Evolutionary conservation across 2,888 invertebrate genomes (phyloP).

Genomic region (Caenorhabditis sp.): DNA sequence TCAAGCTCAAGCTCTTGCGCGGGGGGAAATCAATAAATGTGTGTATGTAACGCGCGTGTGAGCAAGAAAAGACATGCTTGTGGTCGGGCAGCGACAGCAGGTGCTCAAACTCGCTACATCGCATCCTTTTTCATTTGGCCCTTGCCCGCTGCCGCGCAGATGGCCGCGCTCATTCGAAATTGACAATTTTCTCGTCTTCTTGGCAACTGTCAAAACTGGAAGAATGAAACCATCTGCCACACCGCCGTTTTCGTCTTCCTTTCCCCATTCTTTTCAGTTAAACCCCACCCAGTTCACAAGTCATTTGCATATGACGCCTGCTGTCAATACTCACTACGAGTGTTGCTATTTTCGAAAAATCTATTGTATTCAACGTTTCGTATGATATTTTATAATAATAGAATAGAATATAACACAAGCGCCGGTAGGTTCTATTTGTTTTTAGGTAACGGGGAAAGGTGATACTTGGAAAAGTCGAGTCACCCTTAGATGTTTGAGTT

Average conservation of each 20-base stretch:
- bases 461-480: conserved; percentile 28
- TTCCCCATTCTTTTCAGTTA: background rate
- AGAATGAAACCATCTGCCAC: conserved; percentile 39
- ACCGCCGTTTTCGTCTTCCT: conserved; percentile 4
- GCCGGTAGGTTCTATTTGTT: conserved; percentile 13
- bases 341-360: conserved; percentile 18
- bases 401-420: conserved; percentile 2
- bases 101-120: conserved; percentile 57
- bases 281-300: background rate
- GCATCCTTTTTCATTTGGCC: conserved; percentile 43
- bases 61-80: conserved; percentile 53
- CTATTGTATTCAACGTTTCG: conserved; percentile 14
- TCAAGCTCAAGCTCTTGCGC: conserved; percentile 23
- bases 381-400: too few species aligned
- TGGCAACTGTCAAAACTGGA: conserved; percentile 30
- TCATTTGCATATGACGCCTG: conserved; percentile 27
- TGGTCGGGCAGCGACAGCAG: conserved; percentile 51
- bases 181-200: background rate
- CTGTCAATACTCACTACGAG: conserved; percentile 4
- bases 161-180: conserved; percentile 9
- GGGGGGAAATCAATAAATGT: conserved; percentile 53
- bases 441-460: conserved; percentile 20
- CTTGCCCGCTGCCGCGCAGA: conserved; percentile 19
- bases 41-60: conserved; percentile 50
- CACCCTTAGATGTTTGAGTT: conserved; percentile 26